Evolutionary conservation across 2,888 invertebrate species (phyloP).

Genomic region (Synanthedon tipuliformis): DNA sequence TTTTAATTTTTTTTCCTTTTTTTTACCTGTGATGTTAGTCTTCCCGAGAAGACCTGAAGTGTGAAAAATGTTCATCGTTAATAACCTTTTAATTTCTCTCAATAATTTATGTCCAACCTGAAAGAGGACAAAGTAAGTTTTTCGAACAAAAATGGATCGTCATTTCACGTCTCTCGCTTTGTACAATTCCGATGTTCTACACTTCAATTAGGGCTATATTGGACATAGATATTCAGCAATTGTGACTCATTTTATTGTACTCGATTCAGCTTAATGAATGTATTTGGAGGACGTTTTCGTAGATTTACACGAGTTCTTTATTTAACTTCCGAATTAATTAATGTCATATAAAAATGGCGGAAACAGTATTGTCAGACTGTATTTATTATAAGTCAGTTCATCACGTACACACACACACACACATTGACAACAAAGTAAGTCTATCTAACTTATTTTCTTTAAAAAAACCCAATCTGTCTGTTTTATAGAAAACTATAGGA

Average conservation of each 20-base stretch:
- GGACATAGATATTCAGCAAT: constrained; percentile 31
- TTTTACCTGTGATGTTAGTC: constrained; percentile 71
- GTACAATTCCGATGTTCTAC: constrained; percentile 23
- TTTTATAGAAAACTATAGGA: no score
- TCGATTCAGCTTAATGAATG: constrained; percentile 18
- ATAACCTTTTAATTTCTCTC: constrained; percentile 42
- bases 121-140: constrained; percentile 54
- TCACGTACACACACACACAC: no score
- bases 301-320: constrained; percentile 2
- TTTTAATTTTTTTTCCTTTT: constrained; percentile 27
- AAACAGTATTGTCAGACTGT: no score
- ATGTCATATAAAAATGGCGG: no score
- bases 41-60: constrained; percentile 73
- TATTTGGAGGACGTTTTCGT: constrained; percentile 25
- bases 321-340: no score
- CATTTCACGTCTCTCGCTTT: constrained; percentile 22
- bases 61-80: constrained; percentile 69
- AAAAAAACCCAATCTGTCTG: no score
- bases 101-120: constrained; percentile 58
- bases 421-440: no score
- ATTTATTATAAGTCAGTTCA: no score
- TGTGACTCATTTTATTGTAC: constrained; percentile 38
- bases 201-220: constrained; percentile 43
- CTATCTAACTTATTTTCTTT: no score
- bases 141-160: constrained; percentile 57